Evolutionary conservation across 2,888 invertebrate genomes (phyloP).

Genomic region (Amphipyra tragopoginis): DNA sequence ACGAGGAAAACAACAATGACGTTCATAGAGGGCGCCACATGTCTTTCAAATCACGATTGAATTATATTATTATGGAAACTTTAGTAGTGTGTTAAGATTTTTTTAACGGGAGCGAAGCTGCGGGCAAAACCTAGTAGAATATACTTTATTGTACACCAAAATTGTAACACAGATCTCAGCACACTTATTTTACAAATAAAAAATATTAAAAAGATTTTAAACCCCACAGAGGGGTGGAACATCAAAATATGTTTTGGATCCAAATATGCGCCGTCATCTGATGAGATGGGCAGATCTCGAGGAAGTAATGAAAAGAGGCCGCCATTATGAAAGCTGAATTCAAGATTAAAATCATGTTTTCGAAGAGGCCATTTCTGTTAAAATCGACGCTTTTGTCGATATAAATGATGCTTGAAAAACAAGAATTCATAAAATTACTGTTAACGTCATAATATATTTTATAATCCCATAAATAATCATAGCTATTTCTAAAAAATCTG

Average conservation of each 20-base stretch:
- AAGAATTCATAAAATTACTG: background rate
- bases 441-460: too few relatives aligned
- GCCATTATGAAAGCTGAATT: constrained; percentile 37
- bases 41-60: too few relatives aligned
- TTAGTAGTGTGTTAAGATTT: too few relatives aligned
- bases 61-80: too few relatives aligned
- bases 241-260: constrained; percentile 75
- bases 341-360: constrained; percentile 48
- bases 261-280: constrained; percentile 62
- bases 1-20: too few relatives aligned
- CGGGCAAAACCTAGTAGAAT: too few relatives aligned
- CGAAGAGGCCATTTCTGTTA: constrained; percentile 7
- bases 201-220: background rate
- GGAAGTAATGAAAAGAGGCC: constrained; percentile 23
- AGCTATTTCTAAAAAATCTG: too few relatives aligned
- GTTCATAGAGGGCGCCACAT: too few relatives aligned
- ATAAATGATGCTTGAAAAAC: constrained; percentile 23
- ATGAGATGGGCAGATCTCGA: constrained; percentile 41
- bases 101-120: too few relatives aligned
- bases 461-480: too few relatives aligned
- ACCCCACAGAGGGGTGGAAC: constrained; percentile 32
- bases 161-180: too few relatives aligned
- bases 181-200: background rate
- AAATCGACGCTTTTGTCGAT: constrained; percentile 23
- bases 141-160: too few relatives aligned